Conservation (phyloP, 2,888 invertebrate species). For the Perizoma flavofasciatum region DNA sequence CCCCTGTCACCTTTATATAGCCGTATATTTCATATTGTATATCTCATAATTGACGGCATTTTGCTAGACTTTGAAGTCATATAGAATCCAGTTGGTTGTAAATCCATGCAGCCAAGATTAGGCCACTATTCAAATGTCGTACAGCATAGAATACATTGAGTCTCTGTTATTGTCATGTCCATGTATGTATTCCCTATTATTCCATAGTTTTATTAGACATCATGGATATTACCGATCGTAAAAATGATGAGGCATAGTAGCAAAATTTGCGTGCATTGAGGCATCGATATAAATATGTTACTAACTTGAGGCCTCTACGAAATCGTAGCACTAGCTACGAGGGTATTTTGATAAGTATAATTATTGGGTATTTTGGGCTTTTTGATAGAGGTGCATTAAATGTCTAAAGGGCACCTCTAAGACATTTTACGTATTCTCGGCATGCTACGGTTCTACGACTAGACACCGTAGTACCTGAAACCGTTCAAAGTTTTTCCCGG, state of each 20-base stretch:
- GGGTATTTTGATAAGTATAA: no score
- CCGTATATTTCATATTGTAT: no score
- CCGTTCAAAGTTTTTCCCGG: no score
- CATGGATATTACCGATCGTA: background rate
- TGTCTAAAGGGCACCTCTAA: no score
- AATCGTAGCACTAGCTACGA: constrained; percentile 1
- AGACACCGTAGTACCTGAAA: no score
- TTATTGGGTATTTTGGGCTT: no score
- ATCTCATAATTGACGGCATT: background rate
- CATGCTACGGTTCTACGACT: no score
- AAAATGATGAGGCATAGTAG: constrained; percentile 2
- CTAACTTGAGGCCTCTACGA: constrained; percentile 1
- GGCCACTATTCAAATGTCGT: constrained; percentile 3
- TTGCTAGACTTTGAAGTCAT: constrained; percentile 28
- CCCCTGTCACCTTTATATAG: no score
- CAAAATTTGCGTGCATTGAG: no score
- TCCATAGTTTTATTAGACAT: constrained; percentile 12
- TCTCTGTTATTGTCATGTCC: constrained; percentile 40
- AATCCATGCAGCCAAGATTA: constrained; percentile 31
- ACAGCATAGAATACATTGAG: constrained; percentile 13
- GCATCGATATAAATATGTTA: background rate
- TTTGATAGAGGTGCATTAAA: no score
- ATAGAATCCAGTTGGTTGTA: constrained; percentile 28
- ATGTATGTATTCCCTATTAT: constrained; percentile 43
- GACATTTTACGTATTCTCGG: no score